phyloP scores from a whole-genome alignment of 1,140 invertebrate genomes.

The Schlechtendalia chinensis region DNA sequence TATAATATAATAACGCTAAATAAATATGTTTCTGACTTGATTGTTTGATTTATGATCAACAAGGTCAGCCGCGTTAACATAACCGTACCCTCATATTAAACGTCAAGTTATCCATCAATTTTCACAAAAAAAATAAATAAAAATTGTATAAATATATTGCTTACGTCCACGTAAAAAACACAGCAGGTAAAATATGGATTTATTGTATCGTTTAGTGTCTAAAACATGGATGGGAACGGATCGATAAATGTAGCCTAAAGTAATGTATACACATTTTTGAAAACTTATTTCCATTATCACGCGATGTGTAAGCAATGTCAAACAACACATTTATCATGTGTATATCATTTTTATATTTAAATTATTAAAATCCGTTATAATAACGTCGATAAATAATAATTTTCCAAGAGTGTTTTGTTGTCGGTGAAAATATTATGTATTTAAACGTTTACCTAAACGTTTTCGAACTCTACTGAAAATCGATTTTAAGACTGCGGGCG shows the following conservation, averaged over 20 bases:
- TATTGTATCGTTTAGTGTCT: slow-evolving; percentile 29
- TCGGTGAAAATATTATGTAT: background rate
- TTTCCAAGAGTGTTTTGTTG: background rate
- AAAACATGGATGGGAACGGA: slow-evolving; percentile 18
- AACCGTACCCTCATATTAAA: slow-evolving; percentile 10
- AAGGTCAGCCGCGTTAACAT: background rate
- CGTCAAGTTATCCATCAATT: slow-evolving; percentile 35
- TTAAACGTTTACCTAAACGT: background rate
- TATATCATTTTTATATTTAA: background rate
- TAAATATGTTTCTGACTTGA: slow-evolving; percentile 2
- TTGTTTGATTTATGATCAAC: background rate
- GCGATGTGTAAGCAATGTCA: background rate
- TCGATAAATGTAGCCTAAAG: slow-evolving; percentile 12
- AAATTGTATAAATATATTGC: slow-evolving; percentile 37
- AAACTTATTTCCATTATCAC: slow-evolving; percentile 17
- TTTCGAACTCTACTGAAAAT: background rate
- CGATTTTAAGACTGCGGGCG: background rate
- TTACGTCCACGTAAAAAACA: background rate
- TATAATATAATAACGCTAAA: background rate
- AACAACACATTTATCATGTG: background rate
- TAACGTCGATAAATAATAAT: background rate
- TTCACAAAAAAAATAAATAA: background rate
- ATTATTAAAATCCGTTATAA: background rate
- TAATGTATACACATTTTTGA: background rate
- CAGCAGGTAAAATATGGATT: slow-evolving; percentile 12